phyloP scores from a whole-genome alignment of 2,113 vertebrate genomes.

The Dromiciops gliroides region DNA sequence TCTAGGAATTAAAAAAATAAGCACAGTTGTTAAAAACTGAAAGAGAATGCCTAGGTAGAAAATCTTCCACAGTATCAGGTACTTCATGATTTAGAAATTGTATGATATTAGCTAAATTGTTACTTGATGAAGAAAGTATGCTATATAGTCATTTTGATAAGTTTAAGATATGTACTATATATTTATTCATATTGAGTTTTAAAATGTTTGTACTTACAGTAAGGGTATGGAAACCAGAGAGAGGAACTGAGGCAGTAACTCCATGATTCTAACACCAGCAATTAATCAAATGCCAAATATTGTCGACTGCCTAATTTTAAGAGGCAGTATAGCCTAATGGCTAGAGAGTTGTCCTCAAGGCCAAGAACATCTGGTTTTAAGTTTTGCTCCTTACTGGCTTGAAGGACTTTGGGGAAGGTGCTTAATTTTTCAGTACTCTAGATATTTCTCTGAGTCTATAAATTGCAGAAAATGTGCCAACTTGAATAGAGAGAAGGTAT shows the following conservation, averaged over 20 bases:
- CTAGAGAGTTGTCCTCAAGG: background rate
- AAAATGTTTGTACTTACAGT: background rate
- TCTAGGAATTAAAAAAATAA: background rate
- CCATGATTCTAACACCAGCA: background rate
- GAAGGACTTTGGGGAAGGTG: background rate
- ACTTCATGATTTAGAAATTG: background rate
- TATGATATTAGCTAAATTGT: background rate
- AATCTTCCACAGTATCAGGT: background rate
- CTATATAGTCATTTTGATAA: background rate
- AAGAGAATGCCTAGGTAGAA: background rate
- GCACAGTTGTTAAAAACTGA: background rate
- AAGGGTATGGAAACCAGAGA: background rate
- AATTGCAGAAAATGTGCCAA: background rate
- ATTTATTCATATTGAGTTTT: conserved; percentile 17
- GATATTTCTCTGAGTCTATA: background rate
- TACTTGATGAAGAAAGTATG: background rate
- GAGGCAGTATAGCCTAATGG: background rate
- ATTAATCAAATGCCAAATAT: background rate
- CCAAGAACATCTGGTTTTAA: background rate
- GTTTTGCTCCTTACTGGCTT: background rate
- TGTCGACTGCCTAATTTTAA: background rate
- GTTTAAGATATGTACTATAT: background rate
- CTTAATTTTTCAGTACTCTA: background rate
- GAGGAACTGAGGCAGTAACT: background rate
- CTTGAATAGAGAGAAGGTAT: background rate